Evolutionary conservation across 2,888 invertebrate species (phyloP).

Genomic region (Sminthurinus aureus): DNA sequence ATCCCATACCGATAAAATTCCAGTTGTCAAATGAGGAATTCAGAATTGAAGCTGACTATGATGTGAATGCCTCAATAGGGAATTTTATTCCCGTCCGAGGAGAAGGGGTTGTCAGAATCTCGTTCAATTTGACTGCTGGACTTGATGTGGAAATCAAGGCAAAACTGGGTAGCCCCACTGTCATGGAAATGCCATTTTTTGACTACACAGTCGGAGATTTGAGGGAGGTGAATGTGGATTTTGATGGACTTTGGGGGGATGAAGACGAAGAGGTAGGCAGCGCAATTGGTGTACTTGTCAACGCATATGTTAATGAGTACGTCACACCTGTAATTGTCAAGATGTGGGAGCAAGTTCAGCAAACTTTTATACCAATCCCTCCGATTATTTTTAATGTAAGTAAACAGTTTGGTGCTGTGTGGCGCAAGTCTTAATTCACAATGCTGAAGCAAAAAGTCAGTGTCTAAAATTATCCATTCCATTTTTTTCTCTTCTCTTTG

Average conservation of each 20-base stretch:
- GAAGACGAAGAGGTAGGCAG: constrained; percentile 40
- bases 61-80: not conserved
- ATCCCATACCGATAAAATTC: not conserved
- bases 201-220: not conserved
- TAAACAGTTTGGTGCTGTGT: too few relatives aligned
- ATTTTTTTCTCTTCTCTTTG: too few relatives aligned
- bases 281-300: constrained; percentile 21
- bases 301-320: not conserved
- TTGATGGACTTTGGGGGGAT: constrained; percentile 44
- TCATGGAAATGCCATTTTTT: not conserved
- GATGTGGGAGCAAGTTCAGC: not conserved
- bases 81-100: not conserved
- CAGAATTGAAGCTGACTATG: not conserved
- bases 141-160: not conserved
- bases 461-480: too few relatives aligned
- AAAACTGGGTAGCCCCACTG: not conserved
- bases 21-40: not conserved
- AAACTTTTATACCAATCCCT: too few relatives aligned
- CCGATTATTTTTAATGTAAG: too few relatives aligned
- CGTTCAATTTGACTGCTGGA: not conserved
- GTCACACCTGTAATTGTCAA: not conserved
- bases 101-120: not conserved
- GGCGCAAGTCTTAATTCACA: too few relatives aligned
- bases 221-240: not conserved
- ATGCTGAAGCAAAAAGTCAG: too few relatives aligned